Percentiles rank a stretch among this genome's conserved stretches.
Evolutionary conservation across 2,888 invertebrate genomes (phyloP).

Genomic region (Diarsia rubi): DNA sequence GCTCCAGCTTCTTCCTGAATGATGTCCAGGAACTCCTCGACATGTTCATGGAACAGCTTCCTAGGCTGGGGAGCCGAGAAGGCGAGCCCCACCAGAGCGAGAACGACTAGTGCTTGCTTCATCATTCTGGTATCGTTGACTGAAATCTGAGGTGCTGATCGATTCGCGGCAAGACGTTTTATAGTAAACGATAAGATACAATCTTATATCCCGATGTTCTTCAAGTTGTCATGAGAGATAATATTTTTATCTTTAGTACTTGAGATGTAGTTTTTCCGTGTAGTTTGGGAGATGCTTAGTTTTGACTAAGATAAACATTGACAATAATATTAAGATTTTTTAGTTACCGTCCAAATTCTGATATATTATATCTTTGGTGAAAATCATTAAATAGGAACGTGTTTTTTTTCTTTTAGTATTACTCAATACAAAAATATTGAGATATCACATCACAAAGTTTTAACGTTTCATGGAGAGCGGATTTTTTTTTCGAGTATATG

Average conservation of each 20-base stretch:
- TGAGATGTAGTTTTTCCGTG: conserved; percentile 34
- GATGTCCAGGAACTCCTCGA: conserved; percentile 79
- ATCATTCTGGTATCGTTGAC: conserved; percentile 69
- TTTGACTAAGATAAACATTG: neutral
- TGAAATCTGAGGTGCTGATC: conserved; percentile 59
- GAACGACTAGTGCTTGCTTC: conserved; percentile 74
- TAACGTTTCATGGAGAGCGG: too few relatives aligned
- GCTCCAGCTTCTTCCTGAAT: conserved; percentile 73
- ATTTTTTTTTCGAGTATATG: too few relatives aligned
- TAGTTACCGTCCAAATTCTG: too few relatives aligned
- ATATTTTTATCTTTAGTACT: conserved; percentile 31
- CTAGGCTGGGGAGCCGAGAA: conserved; percentile 79
- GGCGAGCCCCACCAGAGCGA: conserved; percentile 74
- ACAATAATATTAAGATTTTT: too few relatives aligned
- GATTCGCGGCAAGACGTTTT: conserved; percentile 56
- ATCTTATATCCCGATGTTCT: conserved; percentile 44
- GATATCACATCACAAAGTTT: too few relatives aligned
- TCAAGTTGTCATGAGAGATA: conserved; percentile 48
- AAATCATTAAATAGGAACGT: too few relatives aligned
- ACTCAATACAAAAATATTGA: too few relatives aligned
- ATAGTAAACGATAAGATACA: conserved; percentile 65
- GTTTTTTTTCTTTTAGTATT: too few relatives aligned
- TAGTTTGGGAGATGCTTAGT: conserved; percentile 6
- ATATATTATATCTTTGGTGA: too few relatives aligned
- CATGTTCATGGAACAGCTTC: conserved; percentile 83